A percentile compares a stretch with the other conserved stretches of the same genome.
Conservation (phyloP, 2,797 vertebrate genomes). For the Parotocinclus haroldoi region DNA sequence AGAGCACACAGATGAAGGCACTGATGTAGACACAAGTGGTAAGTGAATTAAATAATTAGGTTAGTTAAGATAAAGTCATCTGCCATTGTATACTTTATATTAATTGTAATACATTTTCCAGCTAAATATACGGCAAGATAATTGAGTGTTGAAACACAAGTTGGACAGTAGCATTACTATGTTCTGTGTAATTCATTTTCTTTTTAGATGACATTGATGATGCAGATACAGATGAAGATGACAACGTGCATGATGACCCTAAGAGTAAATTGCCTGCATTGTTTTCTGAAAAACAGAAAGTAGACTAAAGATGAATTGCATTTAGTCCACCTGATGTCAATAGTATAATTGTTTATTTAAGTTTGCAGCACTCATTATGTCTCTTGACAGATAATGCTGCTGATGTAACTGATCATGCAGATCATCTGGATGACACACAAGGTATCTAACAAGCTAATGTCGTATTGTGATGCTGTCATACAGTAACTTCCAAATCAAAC, state of each 20-base stretch:
- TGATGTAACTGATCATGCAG: conserved; percentile 26
- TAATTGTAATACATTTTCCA: neutral
- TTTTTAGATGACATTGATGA: conserved; percentile 36
- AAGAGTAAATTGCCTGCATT: no score
- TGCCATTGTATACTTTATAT: no score
- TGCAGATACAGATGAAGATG: conserved; percentile 16
- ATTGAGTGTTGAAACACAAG: neutral
- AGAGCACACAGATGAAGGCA: no score
- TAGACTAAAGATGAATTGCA: no score
- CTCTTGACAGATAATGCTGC: conserved; percentile 38
- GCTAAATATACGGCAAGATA: neutral
- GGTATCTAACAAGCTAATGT: neutral
- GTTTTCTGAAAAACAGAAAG: no score
- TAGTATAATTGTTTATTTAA: no score
- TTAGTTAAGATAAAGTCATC: no score
- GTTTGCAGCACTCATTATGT: neutral
- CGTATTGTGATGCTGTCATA: neutral
- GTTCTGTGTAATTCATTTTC: no score
- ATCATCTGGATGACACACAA: conserved; percentile 48
- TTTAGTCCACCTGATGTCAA: no score
- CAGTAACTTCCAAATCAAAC: no score
- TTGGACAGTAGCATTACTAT: neutral
- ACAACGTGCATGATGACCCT: neutral
- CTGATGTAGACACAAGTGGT: no score
- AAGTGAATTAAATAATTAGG: no score